Conservation (phyloP, 1,140 invertebrate species). For the Cydia splendana region DNA sequence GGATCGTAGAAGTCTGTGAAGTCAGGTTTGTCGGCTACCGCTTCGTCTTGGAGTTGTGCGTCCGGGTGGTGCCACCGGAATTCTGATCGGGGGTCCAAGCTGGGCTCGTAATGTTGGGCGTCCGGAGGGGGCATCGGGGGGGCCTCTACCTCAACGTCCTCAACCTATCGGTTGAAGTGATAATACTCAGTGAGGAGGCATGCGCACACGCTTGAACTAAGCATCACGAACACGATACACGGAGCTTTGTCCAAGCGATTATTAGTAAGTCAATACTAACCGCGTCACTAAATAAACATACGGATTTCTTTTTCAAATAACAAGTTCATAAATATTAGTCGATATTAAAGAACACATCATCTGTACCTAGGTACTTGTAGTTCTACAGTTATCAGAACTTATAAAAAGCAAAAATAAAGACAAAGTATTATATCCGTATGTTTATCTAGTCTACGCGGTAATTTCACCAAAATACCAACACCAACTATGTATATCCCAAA, state of each 20-base stretch:
- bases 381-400: too few species aligned
- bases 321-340: too few species aligned
- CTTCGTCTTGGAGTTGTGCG: conserved; percentile 49
- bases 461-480: conserved; percentile 79
- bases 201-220: conserved; percentile 71
- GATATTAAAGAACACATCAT: too few species aligned
- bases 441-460: conserved; percentile 55
- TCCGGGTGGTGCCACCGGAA: conserved; percentile 75
- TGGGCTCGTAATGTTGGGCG: conserved; percentile 57
- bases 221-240: conserved; percentile 63
- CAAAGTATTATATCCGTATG: conserved; percentile 49
- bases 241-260: conserved; percentile 66
- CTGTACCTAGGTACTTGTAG: too few species aligned
- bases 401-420: neutral
- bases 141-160: conserved; percentile 51
- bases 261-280: conserved; percentile 54
- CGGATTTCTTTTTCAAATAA: conserved; percentile 29
- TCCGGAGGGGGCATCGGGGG: conserved; percentile 53
- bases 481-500: conserved; percentile 62
- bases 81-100: conserved; percentile 66
- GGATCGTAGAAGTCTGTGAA: conserved; percentile 81
- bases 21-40: conserved; percentile 43
- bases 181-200: conserved; percentile 66
- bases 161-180: conserved; percentile 70
- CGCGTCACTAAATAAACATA: conserved; percentile 65